Evolutionary conservation across 1,140 invertebrate genomes (phyloP), one percentile per base, ranked within the genome.

Genomic region (Trigoniulus corallinus): DNA sequence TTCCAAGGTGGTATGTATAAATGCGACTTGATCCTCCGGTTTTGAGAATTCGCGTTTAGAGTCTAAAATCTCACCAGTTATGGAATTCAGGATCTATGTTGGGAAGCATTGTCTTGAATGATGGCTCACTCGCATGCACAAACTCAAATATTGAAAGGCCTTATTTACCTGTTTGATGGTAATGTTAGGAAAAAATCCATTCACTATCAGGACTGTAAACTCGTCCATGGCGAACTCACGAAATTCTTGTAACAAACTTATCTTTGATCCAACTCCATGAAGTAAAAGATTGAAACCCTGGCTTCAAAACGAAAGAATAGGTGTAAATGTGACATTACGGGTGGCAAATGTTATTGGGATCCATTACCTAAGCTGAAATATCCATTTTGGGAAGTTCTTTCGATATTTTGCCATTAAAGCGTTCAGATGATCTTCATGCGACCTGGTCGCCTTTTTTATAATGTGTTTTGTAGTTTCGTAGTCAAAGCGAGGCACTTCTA

Each of bases 181-280:
- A 43, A 93, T 68, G 70, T 82, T 84, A 13, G 88, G 88, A 66
- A 92, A 92, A 67, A 88, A 95, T 7, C 89, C 89, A 68, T 94
- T 92, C 0, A 93, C 69, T 47, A 93, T 77, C 43, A 94, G 63
- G 53, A 84, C 80, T 23, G 79, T 77, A 39, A 64, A 62, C 47
- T 82, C 68, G 4, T 67, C 59, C 1, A 93, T 65, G 40, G 77
- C 72, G 56, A 79, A 64, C 26, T 69, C 67, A 56, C 82, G 77
- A 67, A 93, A 94, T 46, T 78, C 67, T 56, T 85, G 76, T 23
- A 95, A 65, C 3, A 95, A 61, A 34, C 72, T 69, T 34, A 77
- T 73, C 65, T 96, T 96, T 1, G 88, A 94, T 4, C 92, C 92
- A 46, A 93, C 62, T 0, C 89, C 89, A 70, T 91, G 84, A 0